These are phyloP conservation scores for Todiramphus saurophagus DNA, from an alignment of 2,113 vertebrate species.

Conservation along the genomic window DNA sequence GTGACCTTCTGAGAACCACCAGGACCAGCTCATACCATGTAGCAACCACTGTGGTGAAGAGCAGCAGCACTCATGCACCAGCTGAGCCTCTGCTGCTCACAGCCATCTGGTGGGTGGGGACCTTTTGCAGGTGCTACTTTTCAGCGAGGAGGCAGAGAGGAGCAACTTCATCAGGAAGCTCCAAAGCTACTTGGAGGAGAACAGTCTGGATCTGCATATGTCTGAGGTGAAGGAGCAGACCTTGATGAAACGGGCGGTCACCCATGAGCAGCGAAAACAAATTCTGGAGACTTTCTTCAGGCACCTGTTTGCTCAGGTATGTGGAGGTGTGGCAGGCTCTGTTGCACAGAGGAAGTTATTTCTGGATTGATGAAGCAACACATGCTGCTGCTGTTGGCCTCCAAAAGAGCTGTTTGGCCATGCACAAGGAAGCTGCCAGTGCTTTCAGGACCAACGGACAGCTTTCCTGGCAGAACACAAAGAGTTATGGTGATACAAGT, in stretches of 20 bases:
- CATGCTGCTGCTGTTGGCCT: background rate
- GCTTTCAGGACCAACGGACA: background rate
- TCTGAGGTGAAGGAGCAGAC: constrained; percentile 78
- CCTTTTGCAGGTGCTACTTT: constrained; percentile 85
- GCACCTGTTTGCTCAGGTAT: constrained; percentile 92
- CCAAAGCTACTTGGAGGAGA: constrained; percentile 24
- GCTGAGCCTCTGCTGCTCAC: background rate
- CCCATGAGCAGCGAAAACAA: constrained; percentile 84
- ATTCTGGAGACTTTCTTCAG: constrained; percentile 95
- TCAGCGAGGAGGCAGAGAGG: constrained; percentile 80
- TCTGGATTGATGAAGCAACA: background rate
- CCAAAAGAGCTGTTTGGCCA: background rate
- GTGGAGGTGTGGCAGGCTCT: background rate
- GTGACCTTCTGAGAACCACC: background rate
- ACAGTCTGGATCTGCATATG: constrained; percentile 56
- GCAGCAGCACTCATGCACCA: background rate
- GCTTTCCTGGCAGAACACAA: background rate
- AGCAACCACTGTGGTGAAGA: background rate
- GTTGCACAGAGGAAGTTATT: background rate
- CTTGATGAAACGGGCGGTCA: constrained; percentile 85
- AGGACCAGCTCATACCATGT: background rate
- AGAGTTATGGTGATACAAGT: background rate
- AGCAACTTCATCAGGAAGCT: constrained; percentile 77
- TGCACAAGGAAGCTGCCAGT: background rate
- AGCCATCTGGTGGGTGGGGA: background rate